phyloP scores from a whole-genome alignment of 2,888 invertebrate species.

The Eurois occulta region DNA sequence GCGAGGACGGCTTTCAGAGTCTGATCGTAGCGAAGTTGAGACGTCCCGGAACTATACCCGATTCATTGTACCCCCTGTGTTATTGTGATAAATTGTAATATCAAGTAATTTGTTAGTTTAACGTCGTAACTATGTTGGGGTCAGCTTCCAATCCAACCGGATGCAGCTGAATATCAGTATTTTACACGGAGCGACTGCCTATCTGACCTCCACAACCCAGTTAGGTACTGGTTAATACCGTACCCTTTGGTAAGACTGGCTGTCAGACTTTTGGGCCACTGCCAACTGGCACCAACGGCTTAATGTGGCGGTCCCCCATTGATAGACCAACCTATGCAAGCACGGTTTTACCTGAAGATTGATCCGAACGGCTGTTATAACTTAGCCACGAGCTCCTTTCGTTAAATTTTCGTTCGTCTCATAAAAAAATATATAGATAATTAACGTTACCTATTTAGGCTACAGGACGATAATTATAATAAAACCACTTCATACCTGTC shows the following conservation, averaged over 20 bases:
- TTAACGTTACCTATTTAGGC: background rate
- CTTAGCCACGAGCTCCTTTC: background rate
- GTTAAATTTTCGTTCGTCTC: background rate
- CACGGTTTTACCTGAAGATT: background rate
- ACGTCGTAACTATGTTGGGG: background rate
- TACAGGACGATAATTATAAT: background rate
- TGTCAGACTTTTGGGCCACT: background rate
- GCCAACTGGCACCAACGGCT: background rate
- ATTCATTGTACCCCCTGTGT: no score
- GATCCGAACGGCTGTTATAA: background rate
- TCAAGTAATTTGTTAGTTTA: no score
- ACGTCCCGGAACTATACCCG: no score
- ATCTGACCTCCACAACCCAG: background rate
- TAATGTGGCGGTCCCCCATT: background rate
- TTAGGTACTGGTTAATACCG: background rate
- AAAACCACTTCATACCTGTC: constrained; percentile 37
- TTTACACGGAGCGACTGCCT: background rate
- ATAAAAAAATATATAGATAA: background rate
- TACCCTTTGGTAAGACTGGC: no score
- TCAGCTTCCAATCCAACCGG: background rate
- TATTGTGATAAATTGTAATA: no score
- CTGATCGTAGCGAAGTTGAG: no score
- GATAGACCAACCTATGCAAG: no score
- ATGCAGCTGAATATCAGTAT: background rate
- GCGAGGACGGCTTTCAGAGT: no score